These are phyloP conservation scores for Leptoclinus maculatus DNA, from an alignment of 2,797 vertebrate species.

Conservation along the genomic window DNA sequence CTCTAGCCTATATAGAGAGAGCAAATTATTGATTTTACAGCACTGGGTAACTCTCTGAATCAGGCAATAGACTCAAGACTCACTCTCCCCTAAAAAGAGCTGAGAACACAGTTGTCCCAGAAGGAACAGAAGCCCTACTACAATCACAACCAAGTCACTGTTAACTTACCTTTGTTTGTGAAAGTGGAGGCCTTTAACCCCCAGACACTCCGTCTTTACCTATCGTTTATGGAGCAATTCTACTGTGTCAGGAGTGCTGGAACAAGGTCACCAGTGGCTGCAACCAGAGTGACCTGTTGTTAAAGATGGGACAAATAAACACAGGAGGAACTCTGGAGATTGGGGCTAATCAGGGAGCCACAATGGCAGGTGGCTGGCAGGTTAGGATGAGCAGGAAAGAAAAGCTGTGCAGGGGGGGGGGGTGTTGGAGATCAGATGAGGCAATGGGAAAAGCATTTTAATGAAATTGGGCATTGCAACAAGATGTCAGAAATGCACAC, in stretches of 20 bases:
- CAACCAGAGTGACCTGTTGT: constrained; percentile 70
- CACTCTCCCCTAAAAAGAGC: constrained; percentile 44
- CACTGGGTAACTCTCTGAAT: constrained; percentile 44
- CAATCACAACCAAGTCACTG: constrained; percentile 72
- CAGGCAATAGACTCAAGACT: constrained; percentile 59
- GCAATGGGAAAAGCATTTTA: constrained; percentile 8
- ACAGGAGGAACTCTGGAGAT: constrained; percentile 59
- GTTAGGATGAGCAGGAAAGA: constrained; percentile 20
- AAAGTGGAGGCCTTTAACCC: constrained; percentile 68
- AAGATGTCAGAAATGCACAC: constrained; percentile 17
- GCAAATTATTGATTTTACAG: constrained; percentile 62
- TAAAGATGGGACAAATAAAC: constrained; percentile 78
- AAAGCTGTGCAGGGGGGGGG: neutral
- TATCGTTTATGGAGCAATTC: constrained; percentile 77
- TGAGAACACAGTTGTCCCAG: constrained; percentile 35
- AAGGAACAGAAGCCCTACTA: constrained; percentile 54
- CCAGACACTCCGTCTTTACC: constrained; percentile 69
- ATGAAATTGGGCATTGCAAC: neutral
- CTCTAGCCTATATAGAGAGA: constrained; percentile 25
- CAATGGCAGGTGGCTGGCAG: constrained; percentile 45
- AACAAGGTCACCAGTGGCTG: constrained; percentile 81
- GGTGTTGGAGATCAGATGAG: neutral
- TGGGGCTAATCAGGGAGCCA: constrained; percentile 59
- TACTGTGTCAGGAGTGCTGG: constrained; percentile 74
- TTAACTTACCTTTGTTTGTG: constrained; percentile 81